Percentiles rank a stretch among this genome's conserved stretches.
phyloP scores from a whole-genome alignment of 2,113 vertebrate species.

The Crotalus viridis region DNA sequence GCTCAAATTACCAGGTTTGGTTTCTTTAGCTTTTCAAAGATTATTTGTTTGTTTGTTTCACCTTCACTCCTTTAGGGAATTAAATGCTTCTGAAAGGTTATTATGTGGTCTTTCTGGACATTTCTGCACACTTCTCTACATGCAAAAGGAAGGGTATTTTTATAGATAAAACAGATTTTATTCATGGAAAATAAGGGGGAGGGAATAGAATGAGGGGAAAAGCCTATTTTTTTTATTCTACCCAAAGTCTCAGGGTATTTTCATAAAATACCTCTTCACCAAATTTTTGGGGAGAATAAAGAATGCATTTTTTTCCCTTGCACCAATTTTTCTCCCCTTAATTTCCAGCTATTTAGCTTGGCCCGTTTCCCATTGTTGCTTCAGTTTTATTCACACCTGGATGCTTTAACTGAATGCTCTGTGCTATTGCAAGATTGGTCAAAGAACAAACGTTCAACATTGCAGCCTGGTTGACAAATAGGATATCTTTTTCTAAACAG shows the following conservation, averaged over 20 bases:
- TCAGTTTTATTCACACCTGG: not conserved
- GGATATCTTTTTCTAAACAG: slow-evolving; percentile 23
- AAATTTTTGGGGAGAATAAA: not conserved
- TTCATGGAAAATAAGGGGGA: not conserved
- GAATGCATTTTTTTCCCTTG: not conserved
- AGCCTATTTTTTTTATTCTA: not conserved
- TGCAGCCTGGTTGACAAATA: slow-evolving; percentile 11
- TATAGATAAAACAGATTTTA: not conserved
- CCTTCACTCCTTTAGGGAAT: not conserved
- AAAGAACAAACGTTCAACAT: not conserved
- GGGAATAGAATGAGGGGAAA: not conserved
- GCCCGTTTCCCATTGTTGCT: not conserved
- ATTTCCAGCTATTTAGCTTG: not conserved
- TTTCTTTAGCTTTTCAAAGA: not conserved
- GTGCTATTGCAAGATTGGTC: rapidly evolving
- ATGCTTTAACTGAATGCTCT: slow-evolving; percentile 5
- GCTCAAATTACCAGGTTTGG: not conserved
- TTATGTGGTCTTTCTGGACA: not conserved
- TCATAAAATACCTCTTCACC: not conserved
- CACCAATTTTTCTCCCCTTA: not conserved
- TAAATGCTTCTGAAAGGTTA: not conserved
- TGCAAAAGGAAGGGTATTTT: not conserved
- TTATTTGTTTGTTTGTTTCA: not conserved
- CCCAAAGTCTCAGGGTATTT: not conserved
- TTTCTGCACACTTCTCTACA: too few species aligned